These are phyloP conservation scores for Rhinogobio ventralis DNA, from an alignment of 2,797 vertebrate species.

Conservation along the genomic window DNA sequence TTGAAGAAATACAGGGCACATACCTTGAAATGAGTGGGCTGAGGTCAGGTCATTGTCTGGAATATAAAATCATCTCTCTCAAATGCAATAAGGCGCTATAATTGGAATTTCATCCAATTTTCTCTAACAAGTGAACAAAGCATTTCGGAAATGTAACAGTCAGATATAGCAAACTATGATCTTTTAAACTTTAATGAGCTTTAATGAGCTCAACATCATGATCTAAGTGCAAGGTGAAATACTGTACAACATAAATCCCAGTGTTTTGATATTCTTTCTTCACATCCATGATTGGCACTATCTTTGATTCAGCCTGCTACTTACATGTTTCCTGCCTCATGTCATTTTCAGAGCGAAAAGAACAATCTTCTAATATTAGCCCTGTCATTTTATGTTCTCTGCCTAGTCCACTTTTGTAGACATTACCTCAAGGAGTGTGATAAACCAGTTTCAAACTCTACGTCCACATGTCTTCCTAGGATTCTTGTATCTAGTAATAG, in stretches of 20 bases:
- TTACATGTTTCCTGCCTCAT: constrained; percentile 29
- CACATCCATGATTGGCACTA: neutral
- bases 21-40: constrained; percentile 3
- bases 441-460: constrained; percentile 42
- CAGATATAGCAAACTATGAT: constrained; percentile 29
- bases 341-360: constrained; percentile 21
- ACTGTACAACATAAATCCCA: constrained; percentile 13
- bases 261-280: neutral
- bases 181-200: constrained; percentile 40
- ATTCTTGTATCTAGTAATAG: constrained; percentile 49
- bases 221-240: constrained; percentile 11
- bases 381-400: constrained; percentile 30
- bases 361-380: constrained; percentile 25
- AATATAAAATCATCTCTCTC: constrained; percentile 34
- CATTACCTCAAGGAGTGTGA: constrained; percentile 31
- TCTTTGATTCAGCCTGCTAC: constrained; percentile 22
- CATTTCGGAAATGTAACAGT: constrained; percentile 38
- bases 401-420: constrained; percentile 25
- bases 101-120: constrained; percentile 46
- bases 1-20: constrained; percentile 13
- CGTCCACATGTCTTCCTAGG: neutral
- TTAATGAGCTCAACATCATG: constrained; percentile 32
- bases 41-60: constrained; percentile 42
- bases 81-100: constrained; percentile 33
- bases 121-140: constrained; percentile 42